phyloP scores from a whole-genome alignment of 2,113 vertebrate species.

The Pristiophorus japonicus region DNA sequence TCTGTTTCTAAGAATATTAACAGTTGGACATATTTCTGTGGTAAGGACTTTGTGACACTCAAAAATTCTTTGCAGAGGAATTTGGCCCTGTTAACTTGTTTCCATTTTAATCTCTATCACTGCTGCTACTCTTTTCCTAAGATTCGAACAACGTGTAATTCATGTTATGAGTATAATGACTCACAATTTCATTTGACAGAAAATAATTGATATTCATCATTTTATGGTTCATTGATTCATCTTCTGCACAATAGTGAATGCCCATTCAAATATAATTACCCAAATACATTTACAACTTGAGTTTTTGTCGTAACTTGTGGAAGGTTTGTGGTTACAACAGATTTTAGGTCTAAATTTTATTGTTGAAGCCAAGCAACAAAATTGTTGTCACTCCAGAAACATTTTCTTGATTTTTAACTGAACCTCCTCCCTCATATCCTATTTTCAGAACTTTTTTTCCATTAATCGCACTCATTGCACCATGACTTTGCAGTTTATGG shows the following conservation, averaged over 20 bases:
- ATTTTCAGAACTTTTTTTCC: constrained; percentile 23
- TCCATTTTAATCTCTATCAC: constrained; percentile 16
- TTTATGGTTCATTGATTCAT: not conserved
- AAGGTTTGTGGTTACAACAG: too few relatives aligned
- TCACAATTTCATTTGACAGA: not conserved
- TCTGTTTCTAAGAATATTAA: constrained; percentile 30
- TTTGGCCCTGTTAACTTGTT: not conserved
- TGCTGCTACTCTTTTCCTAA: not conserved
- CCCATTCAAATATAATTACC: not conserved
- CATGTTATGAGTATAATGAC: not conserved
- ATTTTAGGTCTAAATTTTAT: not conserved
- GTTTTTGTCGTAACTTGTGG: not conserved
- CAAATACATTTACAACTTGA: not conserved
- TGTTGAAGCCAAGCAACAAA: not conserved
- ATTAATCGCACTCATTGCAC: constrained; percentile 8
- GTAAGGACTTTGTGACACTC: constrained; percentile 1
- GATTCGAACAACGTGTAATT: not conserved
- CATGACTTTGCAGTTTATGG: not conserved
- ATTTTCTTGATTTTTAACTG: not conserved
- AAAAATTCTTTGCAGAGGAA: not conserved
- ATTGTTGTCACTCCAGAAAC: constrained; percentile 9
- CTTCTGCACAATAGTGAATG: not conserved
- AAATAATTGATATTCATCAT: not conserved
- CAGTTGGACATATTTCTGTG: not conserved
- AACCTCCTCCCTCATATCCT: constrained; percentile 16